A percentile compares a stretch with the other conserved stretches of the same genome.
phyloP scores from a whole-genome alignment of 2,888 invertebrate genomes.

The Diarsia brunnea region DNA sequence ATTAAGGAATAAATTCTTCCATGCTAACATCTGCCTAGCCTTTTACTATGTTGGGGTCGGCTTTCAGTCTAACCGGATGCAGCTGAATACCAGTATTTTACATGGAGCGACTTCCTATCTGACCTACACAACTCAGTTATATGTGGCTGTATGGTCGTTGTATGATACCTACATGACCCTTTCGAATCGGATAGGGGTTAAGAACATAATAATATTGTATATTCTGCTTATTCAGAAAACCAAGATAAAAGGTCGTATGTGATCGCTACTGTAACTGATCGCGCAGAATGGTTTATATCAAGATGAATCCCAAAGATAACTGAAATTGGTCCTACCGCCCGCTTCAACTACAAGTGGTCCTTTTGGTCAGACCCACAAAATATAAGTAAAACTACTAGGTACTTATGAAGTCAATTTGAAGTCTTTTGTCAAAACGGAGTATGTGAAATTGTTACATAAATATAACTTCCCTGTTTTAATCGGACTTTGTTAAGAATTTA shows the following conservation, averaged over 20 bases:
- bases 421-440: neutral
- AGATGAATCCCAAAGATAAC: slow-evolving; percentile 39
- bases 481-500: too few species aligned
- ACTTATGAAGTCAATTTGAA: neutral
- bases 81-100: too few species aligned
- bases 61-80: too few species aligned
- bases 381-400: neutral
- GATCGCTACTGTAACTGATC: slow-evolving; percentile 10
- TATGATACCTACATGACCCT: too few species aligned
- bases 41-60: too few species aligned
- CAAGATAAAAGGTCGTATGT: slow-evolving; percentile 6
- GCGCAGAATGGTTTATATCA: slow-evolving; percentile 13
- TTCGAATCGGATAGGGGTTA: too few species aligned
- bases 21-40: too few species aligned
- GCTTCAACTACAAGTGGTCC: slow-evolving; percentile 10
- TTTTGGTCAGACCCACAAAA: neutral
- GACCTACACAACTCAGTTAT: too few species aligned
- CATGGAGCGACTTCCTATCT: too few species aligned
- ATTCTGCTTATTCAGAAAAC: slow-evolving; percentile 3
- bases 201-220: too few species aligned
- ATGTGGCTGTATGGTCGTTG: too few species aligned
- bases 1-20: neutral
- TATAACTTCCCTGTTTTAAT: neutral
- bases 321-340: slow-evolving; percentile 28
- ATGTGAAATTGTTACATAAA: neutral